Evolutionary conservation across 2,113 vertebrate species (phyloP).

Genomic region (Oostethus manadensis): DNA sequence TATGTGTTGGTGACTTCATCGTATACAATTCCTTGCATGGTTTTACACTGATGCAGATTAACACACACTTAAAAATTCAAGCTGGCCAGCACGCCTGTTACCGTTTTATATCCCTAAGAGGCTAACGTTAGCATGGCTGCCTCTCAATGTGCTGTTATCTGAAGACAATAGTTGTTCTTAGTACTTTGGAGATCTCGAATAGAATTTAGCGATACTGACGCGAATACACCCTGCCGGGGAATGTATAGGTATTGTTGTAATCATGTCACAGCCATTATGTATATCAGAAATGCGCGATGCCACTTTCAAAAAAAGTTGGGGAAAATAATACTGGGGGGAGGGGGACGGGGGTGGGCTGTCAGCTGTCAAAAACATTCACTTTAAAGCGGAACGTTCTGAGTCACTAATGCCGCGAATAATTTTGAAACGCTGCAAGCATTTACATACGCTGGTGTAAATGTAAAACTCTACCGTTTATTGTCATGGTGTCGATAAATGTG

Average conservation of each 20-base stretch:
- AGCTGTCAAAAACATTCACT: too few relatives aligned
- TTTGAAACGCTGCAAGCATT: neutral
- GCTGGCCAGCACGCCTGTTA: too few relatives aligned
- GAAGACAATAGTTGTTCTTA: neutral
- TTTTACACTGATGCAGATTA: too few relatives aligned
- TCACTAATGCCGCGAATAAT: neutral
- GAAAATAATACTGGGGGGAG: too few relatives aligned
- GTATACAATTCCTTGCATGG: neutral
- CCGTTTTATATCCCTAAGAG: constrained; percentile 19
- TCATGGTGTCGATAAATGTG: too few relatives aligned
- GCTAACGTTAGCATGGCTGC: constrained; percentile 50
- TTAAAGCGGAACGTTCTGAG: too few relatives aligned
- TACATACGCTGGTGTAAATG: neutral
- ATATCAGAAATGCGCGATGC: too few relatives aligned
- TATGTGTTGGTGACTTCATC: neutral
- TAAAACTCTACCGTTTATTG: neutral
- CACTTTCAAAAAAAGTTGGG: too few relatives aligned
- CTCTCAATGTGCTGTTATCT: neutral
- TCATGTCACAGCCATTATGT: too few relatives aligned
- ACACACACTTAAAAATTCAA: neutral
- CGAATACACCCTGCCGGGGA: too few relatives aligned
- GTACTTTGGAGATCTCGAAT: neutral
- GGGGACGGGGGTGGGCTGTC: too few relatives aligned
- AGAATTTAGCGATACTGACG: too few relatives aligned
- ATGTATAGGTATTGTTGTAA: neutral